A percentile compares a stretch with the other conserved stretches of the same genome.
Evolutionary conservation across 2,113 vertebrate genomes (phyloP).

Genomic region (Gallinago media): DNA sequence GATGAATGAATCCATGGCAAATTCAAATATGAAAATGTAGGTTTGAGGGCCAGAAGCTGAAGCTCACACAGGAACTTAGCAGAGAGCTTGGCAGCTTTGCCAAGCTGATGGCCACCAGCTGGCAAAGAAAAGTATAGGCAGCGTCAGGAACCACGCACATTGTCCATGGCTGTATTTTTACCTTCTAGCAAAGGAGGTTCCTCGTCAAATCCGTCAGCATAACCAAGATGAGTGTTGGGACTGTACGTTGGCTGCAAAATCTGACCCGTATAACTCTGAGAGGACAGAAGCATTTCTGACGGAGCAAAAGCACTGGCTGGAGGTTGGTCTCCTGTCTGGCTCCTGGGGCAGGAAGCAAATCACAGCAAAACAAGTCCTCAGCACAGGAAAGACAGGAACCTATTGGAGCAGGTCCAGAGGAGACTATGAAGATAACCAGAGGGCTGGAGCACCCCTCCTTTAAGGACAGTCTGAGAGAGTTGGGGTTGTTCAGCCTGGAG

Average conservation of each 20-base stretch:
- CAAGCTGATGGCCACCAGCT: too few relatives aligned
- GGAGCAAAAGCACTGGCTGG: not conserved
- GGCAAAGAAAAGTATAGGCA: not conserved
- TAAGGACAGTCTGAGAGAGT: not conserved
- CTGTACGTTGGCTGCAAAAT: slow-evolving; percentile 75
- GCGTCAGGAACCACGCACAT: not conserved
- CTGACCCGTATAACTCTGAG: slow-evolving; percentile 66
- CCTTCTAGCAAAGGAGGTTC: slow-evolving; percentile 90
- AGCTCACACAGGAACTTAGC: not conserved
- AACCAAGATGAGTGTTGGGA: slow-evolving; percentile 2
- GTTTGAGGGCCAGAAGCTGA: not conserved
- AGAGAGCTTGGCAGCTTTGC: not conserved
- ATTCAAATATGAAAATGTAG: not conserved
- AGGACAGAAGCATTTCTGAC: not conserved
- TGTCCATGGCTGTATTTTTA: slow-evolving; percentile 20
- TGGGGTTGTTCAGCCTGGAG: not conserved
- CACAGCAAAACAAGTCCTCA: not conserved
- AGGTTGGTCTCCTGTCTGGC: not conserved
- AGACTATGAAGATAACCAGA: not conserved
- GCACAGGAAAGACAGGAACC: not conserved
- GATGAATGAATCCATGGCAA: not conserved
- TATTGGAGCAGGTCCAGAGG: not conserved
- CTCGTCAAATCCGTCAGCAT: slow-evolving; percentile 74
- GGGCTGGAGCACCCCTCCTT: not conserved
- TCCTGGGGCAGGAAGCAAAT: slow-evolving; percentile 42